Base-by-base conservation (phyloP, 2,113 vertebrate genomes). In the cat (Felis catus) region DNA sequence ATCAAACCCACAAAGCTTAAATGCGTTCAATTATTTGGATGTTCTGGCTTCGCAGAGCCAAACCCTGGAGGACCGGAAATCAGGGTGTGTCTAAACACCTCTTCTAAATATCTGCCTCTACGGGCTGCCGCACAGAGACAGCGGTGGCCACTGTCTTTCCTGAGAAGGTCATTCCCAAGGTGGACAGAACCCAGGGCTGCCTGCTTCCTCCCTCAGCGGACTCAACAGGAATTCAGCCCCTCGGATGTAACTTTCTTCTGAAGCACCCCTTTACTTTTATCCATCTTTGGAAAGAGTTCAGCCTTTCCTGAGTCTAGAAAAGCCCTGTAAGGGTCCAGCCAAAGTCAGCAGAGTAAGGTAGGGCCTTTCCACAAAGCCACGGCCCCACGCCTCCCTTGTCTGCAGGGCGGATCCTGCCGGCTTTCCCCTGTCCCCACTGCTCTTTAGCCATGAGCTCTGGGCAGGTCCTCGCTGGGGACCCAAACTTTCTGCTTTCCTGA, bases 101-200 rank as follows among this genome's bases (percentile, higher is more conserved):
- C 39, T n/a, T 16, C 33, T 19, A 10, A 27, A 48, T 16, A 13
- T 41, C n/a, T 25, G 29, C 12, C 3, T 0, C 48, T n/a, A 1
- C 3, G 19, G 66, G 33, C 8, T 33, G 27, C 55, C 1, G 5
- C 4, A 1, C 51, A 3, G 25, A 7, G 13, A 53, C 1, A n/a
- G n/a, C 6, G 0, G 10, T 9, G 7, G 19, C 8, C 53, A 68
- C 6, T 0, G 13, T 58, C 29, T 11, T 15, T 61, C 41, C 31
- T 4, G 39, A 58, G 80, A 65, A 29, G 14, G 61, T 48, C 45
- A 29, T 51, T 39, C 61, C 82, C 18, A 1, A 45, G 39, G 80
- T 13, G 48, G 29, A 8, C 0, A 0, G 39, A 39, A 27, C 14
- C 58, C 27, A 0, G 1, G 6, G 16, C 41, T 0, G 7, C 61